These are phyloP conservation scores for Rhadinocentrus ornatus DNA, from an alignment of 2,797 vertebrate genomes.

Conservation along the genomic window DNA sequence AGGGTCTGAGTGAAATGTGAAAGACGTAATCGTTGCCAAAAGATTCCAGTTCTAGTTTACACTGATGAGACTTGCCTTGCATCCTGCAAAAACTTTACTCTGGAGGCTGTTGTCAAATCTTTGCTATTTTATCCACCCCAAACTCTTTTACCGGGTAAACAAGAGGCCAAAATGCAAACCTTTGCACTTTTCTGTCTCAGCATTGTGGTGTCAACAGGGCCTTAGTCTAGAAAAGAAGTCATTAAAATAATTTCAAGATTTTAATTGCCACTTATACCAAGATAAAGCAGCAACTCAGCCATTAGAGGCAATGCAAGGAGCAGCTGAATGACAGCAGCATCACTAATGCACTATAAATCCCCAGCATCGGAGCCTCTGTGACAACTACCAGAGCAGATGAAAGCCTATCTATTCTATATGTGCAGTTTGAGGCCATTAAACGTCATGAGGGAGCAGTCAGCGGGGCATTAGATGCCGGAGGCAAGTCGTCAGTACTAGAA, in stretches of 20 bases:
- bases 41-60: too few species aligned
- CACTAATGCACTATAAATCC: slow-evolving; percentile 43
- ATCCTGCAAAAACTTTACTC: too few species aligned
- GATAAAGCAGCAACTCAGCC: slow-evolving; percentile 12
- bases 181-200: too few species aligned
- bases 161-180: too few species aligned
- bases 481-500: slow-evolving; percentile 61
- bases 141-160: too few species aligned
- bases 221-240: background rate
- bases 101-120: too few species aligned
- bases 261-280: slow-evolving; percentile 8
- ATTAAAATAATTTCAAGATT: slow-evolving; percentile 25
- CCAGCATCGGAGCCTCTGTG: slow-evolving; percentile 3
- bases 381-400: slow-evolving; percentile 43
- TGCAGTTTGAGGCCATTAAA: slow-evolving; percentile 53
- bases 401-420: slow-evolving; percentile 50
- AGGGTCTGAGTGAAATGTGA: too few species aligned
- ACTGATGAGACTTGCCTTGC: too few species aligned
- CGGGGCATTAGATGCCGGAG: slow-evolving; percentile 51
- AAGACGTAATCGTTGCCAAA: too few species aligned
- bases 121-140: too few species aligned
- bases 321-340: slow-evolving; percentile 41
- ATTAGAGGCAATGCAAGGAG: slow-evolving; percentile 30
- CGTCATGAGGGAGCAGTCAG: slow-evolving; percentile 47
- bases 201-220: too few species aligned